phyloP scores from a whole-genome alignment of 2,888 invertebrate species.

The Chesias legatella region DNA sequence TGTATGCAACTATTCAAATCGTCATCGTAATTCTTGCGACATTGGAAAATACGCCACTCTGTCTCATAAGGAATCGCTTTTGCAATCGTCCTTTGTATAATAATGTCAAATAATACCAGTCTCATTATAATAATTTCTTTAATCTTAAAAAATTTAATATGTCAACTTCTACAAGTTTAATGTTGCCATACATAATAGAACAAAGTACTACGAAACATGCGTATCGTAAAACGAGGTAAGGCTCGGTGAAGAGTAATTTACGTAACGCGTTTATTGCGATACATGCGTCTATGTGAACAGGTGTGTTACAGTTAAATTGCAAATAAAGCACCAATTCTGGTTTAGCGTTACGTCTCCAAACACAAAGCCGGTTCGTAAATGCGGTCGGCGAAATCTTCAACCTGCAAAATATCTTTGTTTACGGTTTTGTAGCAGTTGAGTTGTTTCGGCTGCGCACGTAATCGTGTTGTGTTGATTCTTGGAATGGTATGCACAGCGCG shows the following conservation, averaged over 20 bases:
- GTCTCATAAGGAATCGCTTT: conserved; percentile 51
- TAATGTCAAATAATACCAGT: conserved; percentile 37
- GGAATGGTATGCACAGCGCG: conserved; percentile 65
- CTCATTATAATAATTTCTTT: conserved; percentile 8
- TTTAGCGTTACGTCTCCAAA: conserved; percentile 31
- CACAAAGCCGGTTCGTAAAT: conserved; percentile 35
- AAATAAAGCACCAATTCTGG: conserved; percentile 22
- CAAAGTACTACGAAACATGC: no score
- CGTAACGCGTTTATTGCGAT: conserved; percentile 14
- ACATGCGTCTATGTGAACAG: conserved; percentile 53
- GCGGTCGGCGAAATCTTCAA: conserved; percentile 46
- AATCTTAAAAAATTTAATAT: conserved; percentile 1
- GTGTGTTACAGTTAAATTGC: conserved; percentile 31
- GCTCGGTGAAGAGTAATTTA: conserved; percentile 7
- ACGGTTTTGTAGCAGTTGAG: conserved; percentile 56
- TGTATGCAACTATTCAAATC: conserved; percentile 39
- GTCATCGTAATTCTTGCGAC: conserved; percentile 45
- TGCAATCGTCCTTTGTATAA: conserved; percentile 44
- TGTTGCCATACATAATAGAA: no score
- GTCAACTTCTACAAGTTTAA: no score
- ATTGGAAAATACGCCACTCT: conserved; percentile 37
- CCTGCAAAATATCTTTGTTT: conserved; percentile 53
- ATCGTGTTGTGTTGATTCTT: conserved; percentile 73
- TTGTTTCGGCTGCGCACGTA: conserved; percentile 60
- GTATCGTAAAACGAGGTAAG: no score